Conservation (phyloP, 1,140 invertebrate genomes). For the Aphelenchoides besseyi region DNA sequence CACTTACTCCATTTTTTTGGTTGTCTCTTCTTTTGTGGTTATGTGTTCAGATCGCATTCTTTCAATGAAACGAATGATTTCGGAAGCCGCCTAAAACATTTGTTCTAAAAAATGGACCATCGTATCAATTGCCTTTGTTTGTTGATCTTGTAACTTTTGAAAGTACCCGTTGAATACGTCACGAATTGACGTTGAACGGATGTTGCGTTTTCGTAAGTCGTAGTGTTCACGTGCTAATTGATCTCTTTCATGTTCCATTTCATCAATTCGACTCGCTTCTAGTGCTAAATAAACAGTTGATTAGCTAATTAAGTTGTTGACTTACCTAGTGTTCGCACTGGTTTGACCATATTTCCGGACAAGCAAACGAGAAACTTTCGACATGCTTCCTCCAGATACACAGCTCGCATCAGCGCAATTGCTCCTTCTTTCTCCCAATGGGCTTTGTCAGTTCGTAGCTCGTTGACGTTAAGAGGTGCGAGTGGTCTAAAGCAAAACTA, state of each 20-base stretch:
- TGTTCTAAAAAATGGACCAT: not conserved
- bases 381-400: not conserved
- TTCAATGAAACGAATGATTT: not conserved
- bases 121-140: not conserved
- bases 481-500: not conserved
- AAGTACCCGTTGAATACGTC: not conserved
- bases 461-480: not conserved
- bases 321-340: not conserved
- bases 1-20: not conserved
- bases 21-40: not conserved
- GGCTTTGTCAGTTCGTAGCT: not conserved
- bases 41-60: not conserved
- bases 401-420: not conserved
- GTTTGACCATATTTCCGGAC: not conserved
- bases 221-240: slow-evolving; percentile 5
- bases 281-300: not conserved
- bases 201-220: not conserved
- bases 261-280: not conserved
- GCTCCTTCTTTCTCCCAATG: not conserved
- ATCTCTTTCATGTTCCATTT: not conserved
- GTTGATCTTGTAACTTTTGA: not conserved
- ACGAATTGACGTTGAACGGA: not conserved
- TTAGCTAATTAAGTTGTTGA: not conserved
- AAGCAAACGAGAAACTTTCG: not conserved
- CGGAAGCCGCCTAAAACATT: not conserved